Base-by-base conservation (phyloP, 2,797 vertebrate species). In the Argentina silus region DNA sequence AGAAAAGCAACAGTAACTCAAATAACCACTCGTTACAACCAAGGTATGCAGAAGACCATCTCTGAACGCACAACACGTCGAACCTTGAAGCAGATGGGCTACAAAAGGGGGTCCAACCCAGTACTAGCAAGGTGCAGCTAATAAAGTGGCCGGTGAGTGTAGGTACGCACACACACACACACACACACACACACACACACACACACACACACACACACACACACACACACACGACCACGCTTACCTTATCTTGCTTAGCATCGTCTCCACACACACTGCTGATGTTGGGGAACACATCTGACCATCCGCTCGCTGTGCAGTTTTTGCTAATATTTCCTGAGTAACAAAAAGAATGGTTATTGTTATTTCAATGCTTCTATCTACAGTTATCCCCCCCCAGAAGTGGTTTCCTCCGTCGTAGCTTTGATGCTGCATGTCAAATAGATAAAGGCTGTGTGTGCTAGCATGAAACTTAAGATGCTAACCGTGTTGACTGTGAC, bases 271-370 rank as follows among this genome's bases (percentile, higher is more conserved):
- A 98, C 0, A 92, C 93, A 0, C 91, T 94, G 69, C 85, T 77
- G 74, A 96, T 92, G 83, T 95, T 93, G 42, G 96, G 96, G 85
- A 97, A 97, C 8, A 90, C 91, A 2, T 95, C 92, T 0, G 96
- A 95, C 97, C 96, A 98, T 2, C 96, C 96, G 0, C 86, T 82
- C 1, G 86, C 85, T 0, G 95, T 96, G 83, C 97, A 98, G 78
- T 94, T 97, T 89, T 94, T 96, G 91, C 95, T 98, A 68, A 98
- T 95, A 86, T 96, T 95, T 74, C 96, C 96, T 97, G 83, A 36
- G 86, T 36, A 36, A 36, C 2, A 36, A 36, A 36, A 36, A 36
- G 2, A n/a, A 57, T 6, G 5, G 3, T 27, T 55, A 15, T n/a
- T n/a, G 23, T 27, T 15, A n/a, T 9, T 36, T 27, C 7, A 67